Base-by-base conservation (phyloP, 2,797 vertebrate species). In the Lithobates sylvaticus region DNA sequence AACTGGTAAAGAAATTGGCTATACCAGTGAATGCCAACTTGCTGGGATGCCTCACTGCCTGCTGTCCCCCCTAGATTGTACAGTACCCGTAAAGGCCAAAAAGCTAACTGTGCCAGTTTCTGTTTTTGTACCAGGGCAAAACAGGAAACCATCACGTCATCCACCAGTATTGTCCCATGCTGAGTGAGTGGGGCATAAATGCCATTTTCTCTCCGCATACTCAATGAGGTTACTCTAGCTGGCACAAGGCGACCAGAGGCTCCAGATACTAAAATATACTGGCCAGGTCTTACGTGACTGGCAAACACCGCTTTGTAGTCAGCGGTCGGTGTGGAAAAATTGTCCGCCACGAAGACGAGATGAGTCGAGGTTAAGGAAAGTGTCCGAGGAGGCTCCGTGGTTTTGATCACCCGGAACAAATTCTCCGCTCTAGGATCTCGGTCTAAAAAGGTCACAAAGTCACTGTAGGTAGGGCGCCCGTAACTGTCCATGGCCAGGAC, bases 1-100 rank as follows among this genome's bases (percentile, higher is more conserved):
- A 99, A 90, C 91, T 85, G 94, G 91, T 97, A 96, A 29, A 99
- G 95, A 88, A 97, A 91, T 91, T 91, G 89, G 10, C 97, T 94
- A 92, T 98, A 99, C 97, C 98, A 99, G 93, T 99, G 98, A 85
- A 99, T 88, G 0, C 97, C 97, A 0, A 96, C 91, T 1, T 82
- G 93, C 76, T 94, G 95, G 5, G 80, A 90, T 86, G 88, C 82
- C 61, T 83, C 75, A 0, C 10, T 64, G 3, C 90, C 71, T 2
- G 12, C 83, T 68, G 87, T 88, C 89, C 95, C 93, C 4, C 91
- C 88, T 84, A 97, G 92, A 88, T 92, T 92, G 90, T 96, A 94
- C 89, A 97, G 94, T 82, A 97, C 94, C 88, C 97, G 94, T 78
- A 99, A 91, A 0, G 98, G 98, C 91, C 95, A 96, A 82, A 98